phyloP scores from a whole-genome alignment of 2,888 invertebrate genomes.

The Ceriagrion tenellum region DNA sequence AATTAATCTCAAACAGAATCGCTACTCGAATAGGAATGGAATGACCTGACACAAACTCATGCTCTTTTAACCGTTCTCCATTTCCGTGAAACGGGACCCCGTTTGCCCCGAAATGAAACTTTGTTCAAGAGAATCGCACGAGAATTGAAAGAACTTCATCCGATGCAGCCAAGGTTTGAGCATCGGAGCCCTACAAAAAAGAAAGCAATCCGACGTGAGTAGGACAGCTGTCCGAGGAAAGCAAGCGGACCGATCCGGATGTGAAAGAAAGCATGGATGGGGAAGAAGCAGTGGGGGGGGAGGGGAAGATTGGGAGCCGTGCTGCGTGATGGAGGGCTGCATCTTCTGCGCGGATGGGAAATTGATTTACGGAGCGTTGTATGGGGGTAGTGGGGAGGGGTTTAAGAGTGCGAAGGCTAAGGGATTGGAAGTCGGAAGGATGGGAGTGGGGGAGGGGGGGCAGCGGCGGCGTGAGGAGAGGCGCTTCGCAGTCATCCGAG shows the following conservation, averaged over 20 bases:
- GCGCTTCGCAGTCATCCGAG: not conserved
- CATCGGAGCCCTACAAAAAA: not conserved
- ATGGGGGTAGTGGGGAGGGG: not conserved
- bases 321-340: slow-evolving; percentile 54
- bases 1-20: too few relatives aligned
- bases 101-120: not conserved
- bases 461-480: too few relatives aligned
- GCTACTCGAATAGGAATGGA: too few relatives aligned
- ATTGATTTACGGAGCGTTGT: slow-evolving; percentile 60
- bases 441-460: too few relatives aligned
- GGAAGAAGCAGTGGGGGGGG: not conserved
- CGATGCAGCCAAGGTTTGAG: not conserved
- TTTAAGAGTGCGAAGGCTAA: not conserved
- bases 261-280: not conserved
- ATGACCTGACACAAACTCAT: too few relatives aligned
- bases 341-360: slow-evolving; percentile 66
- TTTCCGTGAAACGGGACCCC: not conserved
- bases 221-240: slow-evolving; percentile 19
- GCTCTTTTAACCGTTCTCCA: too few relatives aligned
- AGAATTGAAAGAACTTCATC: not conserved
- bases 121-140: not conserved
- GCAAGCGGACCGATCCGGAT: not conserved
- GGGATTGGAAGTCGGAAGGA: not conserved
- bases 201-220: not conserved
- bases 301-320: not conserved